A percentile compares a stretch with the other conserved stretches of the same genome.
Evolutionary conservation across 2,113 vertebrate genomes (phyloP).

Genomic region (Ariopsis seemanni): DNA sequence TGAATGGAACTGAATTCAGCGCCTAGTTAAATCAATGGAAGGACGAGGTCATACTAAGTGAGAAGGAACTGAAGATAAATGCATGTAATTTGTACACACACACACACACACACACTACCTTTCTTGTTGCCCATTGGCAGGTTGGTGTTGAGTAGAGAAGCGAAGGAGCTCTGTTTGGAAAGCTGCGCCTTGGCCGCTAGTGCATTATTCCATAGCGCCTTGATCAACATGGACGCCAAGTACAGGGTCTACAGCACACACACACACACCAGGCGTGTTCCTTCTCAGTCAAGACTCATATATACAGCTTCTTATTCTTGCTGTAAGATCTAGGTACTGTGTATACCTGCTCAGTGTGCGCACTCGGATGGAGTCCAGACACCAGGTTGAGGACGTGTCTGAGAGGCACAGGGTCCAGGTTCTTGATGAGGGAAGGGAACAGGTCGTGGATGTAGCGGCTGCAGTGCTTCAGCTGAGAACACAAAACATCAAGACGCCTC

Average conservation of each 20-base stretch:
- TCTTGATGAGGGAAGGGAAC: conserved; percentile 97
- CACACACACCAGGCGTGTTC: neutral
- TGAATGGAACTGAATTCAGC: neutral
- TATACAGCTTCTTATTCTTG: conserved; percentile 62
- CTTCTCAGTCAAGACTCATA: neutral
- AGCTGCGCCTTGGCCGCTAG: conserved; percentile 96
- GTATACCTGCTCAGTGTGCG: conserved; percentile 95
- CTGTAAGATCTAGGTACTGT: conserved; percentile 64
- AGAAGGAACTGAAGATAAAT: neutral
- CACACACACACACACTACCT: conserved; percentile 71
- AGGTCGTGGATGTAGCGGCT: conserved; percentile 99
- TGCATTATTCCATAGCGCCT: conserved; percentile 98
- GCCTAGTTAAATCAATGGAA: neutral
- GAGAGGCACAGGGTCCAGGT: conserved; percentile 96
- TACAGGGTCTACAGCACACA: conserved; percentile 83
- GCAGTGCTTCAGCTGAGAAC: conserved; percentile 90
- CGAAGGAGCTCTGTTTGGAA: conserved; percentile 98
- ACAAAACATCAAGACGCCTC: neutral
- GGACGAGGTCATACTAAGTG: neutral
- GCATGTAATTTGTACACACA: neutral
- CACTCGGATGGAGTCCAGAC: conserved; percentile 93
- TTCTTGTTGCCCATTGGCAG: conserved; percentile 97
- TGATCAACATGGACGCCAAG: conserved; percentile 98
- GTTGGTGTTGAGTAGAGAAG: conserved; percentile 96
- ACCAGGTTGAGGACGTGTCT: conserved; percentile 96